phyloP scores from a whole-genome alignment of 2,888 invertebrate genomes.

The Rhagium mordax region DNA sequence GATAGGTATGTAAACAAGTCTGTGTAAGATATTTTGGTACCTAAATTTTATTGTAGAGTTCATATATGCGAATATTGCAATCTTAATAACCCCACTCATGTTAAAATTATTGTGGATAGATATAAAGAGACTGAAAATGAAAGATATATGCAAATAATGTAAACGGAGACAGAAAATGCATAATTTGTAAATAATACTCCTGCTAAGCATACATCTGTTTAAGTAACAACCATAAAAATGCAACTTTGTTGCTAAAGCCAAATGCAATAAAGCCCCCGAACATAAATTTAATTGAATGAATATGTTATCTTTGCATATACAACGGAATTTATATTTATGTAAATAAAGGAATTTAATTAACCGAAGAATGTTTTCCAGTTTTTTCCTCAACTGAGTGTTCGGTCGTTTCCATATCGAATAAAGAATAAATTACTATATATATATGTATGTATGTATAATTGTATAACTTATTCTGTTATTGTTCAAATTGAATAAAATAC shows the following conservation, averaged over 20 bases:
- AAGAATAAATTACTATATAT: not conserved
- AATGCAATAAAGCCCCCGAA: slow-evolving; percentile 16
- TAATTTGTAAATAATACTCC: slow-evolving; percentile 6
- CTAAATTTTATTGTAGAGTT: too few species aligned
- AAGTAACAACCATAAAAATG: slow-evolving; percentile 26
- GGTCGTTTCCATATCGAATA: slow-evolving; percentile 16
- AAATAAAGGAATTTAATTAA: slow-evolving; percentile 33
- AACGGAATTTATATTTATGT: slow-evolving; percentile 27
- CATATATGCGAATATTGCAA: too few species aligned
- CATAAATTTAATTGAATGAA: slow-evolving; percentile 35
- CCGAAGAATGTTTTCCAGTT: slow-evolving; percentile 20
- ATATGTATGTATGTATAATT: not conserved
- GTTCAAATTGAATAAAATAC: too few species aligned
- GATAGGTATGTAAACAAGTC: too few species aligned
- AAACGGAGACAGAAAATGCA: not conserved
- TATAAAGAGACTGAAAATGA: not conserved
- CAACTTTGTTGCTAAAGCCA: slow-evolving; percentile 32
- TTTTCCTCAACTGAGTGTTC: slow-evolving; percentile 1
- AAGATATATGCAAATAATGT: slow-evolving; percentile 1
- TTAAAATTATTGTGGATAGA: not conserved
- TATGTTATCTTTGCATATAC: slow-evolving; percentile 27
- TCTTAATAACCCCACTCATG: too few species aligned
- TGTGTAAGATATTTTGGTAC: too few species aligned
- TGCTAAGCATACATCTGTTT: slow-evolving; percentile 10
- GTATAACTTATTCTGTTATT: too few species aligned